These are phyloP conservation scores for Xylocampa areola DNA, from an alignment of 2,888 invertebrate species.

Conservation along the genomic window DNA sequence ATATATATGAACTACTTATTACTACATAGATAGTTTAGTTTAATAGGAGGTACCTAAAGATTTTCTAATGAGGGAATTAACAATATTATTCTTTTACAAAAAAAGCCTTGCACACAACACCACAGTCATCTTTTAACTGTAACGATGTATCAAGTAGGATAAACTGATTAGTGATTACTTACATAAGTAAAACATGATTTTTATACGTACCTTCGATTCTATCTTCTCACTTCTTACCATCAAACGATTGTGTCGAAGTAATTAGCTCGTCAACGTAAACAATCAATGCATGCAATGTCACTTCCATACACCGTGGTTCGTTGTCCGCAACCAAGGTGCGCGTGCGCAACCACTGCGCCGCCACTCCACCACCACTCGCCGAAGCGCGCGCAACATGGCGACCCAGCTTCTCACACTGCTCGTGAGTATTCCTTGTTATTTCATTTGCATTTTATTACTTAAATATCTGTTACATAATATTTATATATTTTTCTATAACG, in stretches of 20 bases:
- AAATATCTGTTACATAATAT: conserved; percentile 51
- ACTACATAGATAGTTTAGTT: no score
- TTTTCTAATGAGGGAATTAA: no score
- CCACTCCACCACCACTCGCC: conserved; percentile 82
- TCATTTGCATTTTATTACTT: conserved; percentile 55
- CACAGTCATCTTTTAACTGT: background rate
- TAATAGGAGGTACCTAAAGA: no score
- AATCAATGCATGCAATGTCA: conserved; percentile 58
- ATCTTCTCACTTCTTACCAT: conserved; percentile 19
- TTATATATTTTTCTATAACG: conserved; percentile 34
- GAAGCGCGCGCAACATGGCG: conserved; percentile 81
- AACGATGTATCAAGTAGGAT: background rate
- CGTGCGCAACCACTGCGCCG: conserved; percentile 74
- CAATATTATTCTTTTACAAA: no score
- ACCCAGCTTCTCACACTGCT: conserved; percentile 70
- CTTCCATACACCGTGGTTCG: conserved; percentile 68
- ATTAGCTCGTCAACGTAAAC: conserved; percentile 42
- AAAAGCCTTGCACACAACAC: background rate
- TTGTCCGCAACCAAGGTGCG: conserved; percentile 70
- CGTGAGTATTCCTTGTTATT: conserved; percentile 70
- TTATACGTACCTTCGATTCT: conserved; percentile 7
- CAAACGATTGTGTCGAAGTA: conserved; percentile 30
- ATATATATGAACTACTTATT: no score
- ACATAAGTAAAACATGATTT: background rate
- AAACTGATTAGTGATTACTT: no score